Conservation (phyloP, 2,888 invertebrate genomes). For the Eilema caniola region DNA sequence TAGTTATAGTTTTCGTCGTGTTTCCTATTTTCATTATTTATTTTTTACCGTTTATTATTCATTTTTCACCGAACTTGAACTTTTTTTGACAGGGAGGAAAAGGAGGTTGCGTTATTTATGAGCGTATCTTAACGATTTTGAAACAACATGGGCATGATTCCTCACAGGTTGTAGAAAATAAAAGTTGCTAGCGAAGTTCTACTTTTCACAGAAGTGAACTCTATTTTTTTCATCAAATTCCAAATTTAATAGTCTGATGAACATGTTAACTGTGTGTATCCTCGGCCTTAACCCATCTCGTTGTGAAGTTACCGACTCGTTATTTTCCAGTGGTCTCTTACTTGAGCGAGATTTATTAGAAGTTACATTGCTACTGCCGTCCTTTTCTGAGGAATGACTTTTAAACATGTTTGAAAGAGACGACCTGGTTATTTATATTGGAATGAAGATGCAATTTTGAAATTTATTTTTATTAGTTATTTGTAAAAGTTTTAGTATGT, state of each 20-base stretch:
- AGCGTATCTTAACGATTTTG: too few species aligned
- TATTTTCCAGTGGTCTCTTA: slow-evolving; percentile 49
- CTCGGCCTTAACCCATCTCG: slow-evolving; percentile 37
- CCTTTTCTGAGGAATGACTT: slow-evolving; percentile 13
- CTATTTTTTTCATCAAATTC: background rate
- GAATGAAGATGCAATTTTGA: background rate
- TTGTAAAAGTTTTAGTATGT: background rate
- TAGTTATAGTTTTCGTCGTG: too few species aligned
- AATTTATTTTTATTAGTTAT: background rate
- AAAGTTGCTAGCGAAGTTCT: too few species aligned
- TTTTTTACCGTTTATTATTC: too few species aligned
- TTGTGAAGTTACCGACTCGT: slow-evolving; percentile 50
- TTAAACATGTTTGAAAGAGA: background rate
- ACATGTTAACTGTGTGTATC: slow-evolving; percentile 31
- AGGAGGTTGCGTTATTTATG: too few species aligned
- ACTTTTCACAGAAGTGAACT: too few species aligned
- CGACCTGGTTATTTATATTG: background rate
- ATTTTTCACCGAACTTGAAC: too few species aligned
- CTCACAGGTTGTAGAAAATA: too few species aligned
- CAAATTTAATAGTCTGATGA: background rate
- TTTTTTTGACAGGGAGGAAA: too few species aligned
- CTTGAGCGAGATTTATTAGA: slow-evolving; percentile 45
- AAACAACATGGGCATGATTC: too few species aligned
- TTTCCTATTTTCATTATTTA: too few species aligned
- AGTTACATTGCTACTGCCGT: slow-evolving; percentile 27